Percentiles rank a stretch among this genome's conserved stretches.
phyloP scores from a whole-genome alignment of 2,113 vertebrate species.

The Triplophysa dalaica region DNA sequence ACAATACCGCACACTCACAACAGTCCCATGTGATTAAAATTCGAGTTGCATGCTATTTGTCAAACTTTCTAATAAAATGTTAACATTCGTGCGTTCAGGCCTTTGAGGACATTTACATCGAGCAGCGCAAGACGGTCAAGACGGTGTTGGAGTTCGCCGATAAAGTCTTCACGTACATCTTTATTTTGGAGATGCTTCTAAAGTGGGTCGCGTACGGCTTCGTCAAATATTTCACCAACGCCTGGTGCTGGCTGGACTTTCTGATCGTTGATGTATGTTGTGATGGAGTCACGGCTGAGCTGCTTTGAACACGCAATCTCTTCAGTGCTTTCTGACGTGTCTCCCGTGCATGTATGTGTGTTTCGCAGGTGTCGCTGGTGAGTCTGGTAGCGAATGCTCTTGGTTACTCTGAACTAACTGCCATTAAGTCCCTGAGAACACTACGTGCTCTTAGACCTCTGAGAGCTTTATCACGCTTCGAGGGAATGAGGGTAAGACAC shows the following conservation, averaged over 20 bases:
- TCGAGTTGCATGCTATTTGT: background rate
- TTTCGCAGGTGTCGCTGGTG: conserved; percentile 88
- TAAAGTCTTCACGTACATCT: conserved; percentile 97
- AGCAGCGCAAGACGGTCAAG: conserved; percentile 90
- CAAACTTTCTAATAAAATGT: background rate
- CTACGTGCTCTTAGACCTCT: conserved; percentile 93
- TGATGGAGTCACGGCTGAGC: background rate
- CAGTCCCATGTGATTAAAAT: background rate
- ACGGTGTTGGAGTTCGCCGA: conserved; percentile 94
- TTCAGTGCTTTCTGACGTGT: background rate
- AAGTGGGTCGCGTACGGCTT: conserved; percentile 99
- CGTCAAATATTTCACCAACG: conserved; percentile 96
- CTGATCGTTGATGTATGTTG: conserved; percentile 92
- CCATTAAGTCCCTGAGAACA: conserved; percentile 96
- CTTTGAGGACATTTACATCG: conserved; percentile 97
- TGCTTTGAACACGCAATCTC: background rate
- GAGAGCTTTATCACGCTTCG: conserved; percentile 95
- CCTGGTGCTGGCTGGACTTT: conserved; percentile 99
- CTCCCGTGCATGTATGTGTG: background rate
- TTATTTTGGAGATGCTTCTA: conserved; percentile 97
- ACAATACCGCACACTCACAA: background rate
- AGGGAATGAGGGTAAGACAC: conserved; percentile 97
- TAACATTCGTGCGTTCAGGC: conserved; percentile 72
- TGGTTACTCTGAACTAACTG: conserved; percentile 91
- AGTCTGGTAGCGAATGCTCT: conserved; percentile 92